phyloP scores from a whole-genome alignment of 1,140 invertebrate genomes.

The Drosophila chauvacae region DNA sequence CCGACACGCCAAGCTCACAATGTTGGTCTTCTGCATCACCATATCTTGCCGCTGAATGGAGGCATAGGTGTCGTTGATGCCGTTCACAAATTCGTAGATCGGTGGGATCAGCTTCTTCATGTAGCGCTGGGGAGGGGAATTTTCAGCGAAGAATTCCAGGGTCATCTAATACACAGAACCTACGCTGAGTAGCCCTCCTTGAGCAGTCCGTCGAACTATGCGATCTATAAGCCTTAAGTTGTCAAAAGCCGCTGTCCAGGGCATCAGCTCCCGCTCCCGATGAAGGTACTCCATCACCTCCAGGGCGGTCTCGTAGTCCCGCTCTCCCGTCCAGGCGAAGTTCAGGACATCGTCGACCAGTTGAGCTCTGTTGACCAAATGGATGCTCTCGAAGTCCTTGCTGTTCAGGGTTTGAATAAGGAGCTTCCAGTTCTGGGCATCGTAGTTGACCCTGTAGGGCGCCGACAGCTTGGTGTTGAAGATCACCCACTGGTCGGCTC shows the following conservation, averaged over 20 bases:
- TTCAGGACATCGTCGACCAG: conserved; percentile 85
- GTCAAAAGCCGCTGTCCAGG: conserved; percentile 88
- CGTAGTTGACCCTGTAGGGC: conserved; percentile 91
- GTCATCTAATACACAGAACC: neutral
- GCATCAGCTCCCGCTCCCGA: conserved; percentile 87
- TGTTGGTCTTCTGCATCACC: conserved; percentile 86
- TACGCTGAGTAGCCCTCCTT: conserved; percentile 86
- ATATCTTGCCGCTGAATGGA: conserved; percentile 82
- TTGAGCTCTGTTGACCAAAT: conserved; percentile 88
- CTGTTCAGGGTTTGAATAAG: conserved; percentile 86
- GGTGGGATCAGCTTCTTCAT: conserved; percentile 86
- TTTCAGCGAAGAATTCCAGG: no score
- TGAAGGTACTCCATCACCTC: conserved; percentile 87
- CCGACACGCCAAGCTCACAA: conserved; percentile 87
- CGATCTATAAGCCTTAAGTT: conserved; percentile 86
- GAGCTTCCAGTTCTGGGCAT: conserved; percentile 88
- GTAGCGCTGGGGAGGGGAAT: conserved; percentile 85
- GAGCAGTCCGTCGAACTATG: conserved; percentile 84
- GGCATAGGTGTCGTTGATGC: conserved; percentile 84
- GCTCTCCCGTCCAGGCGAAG: conserved; percentile 88
- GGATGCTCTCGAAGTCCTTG: conserved; percentile 86
- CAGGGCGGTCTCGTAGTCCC: conserved; percentile 88
- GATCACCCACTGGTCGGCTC: conserved; percentile 86
- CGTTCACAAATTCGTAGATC: conserved; percentile 86
- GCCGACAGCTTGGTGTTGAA: conserved; percentile 87